These are phyloP conservation scores for Scelioninae gen. 1 DNA, from an alignment of 2,888 invertebrate genomes.

Conservation along the genomic window DNA sequence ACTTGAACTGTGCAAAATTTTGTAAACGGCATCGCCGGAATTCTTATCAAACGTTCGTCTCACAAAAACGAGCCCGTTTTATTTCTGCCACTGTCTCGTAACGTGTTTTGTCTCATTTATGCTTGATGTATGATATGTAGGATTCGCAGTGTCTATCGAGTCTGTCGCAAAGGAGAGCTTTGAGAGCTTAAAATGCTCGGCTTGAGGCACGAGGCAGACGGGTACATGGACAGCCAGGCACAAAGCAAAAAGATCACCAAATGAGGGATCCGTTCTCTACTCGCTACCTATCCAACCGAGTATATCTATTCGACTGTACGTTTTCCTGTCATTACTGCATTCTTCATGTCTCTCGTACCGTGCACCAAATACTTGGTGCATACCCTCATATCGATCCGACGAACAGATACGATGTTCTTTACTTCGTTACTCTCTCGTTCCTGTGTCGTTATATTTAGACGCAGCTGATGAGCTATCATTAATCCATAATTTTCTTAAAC, in stretches of 20 bases:
- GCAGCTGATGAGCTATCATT: constrained; percentile 67
- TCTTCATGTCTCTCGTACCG: constrained; percentile 77
- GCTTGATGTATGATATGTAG: constrained; percentile 65
- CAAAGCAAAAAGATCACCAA: constrained; percentile 79
- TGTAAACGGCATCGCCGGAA: constrained; percentile 43
- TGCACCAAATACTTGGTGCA: constrained; percentile 76
- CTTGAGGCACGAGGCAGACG: constrained; percentile 68
- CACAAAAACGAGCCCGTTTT: constrained; percentile 52
- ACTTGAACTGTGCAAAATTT: constrained; percentile 42
- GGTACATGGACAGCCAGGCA: constrained; percentile 73
- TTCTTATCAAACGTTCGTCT: constrained; percentile 60
- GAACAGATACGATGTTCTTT: constrained; percentile 74
- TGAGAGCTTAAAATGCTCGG: constrained; percentile 78
- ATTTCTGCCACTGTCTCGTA: constrained; percentile 57
- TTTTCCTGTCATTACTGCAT: constrained; percentile 81
- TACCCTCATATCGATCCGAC: constrained; percentile 74
- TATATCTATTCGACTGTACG: constrained; percentile 77
- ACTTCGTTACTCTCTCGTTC: constrained; percentile 70
- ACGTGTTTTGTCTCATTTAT: constrained; percentile 68
- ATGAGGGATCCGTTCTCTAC: constrained; percentile 75
- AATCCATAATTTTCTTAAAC: constrained; percentile 68
- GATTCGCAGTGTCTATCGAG: constrained; percentile 73
- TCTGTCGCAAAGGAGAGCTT: constrained; percentile 75
- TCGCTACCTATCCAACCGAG: constrained; percentile 75
- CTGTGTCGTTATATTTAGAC: constrained; percentile 55